These are phyloP conservation scores for Polydesmus complanatus DNA, from an alignment of 2,888 invertebrate species.

Conservation along the genomic window DNA sequence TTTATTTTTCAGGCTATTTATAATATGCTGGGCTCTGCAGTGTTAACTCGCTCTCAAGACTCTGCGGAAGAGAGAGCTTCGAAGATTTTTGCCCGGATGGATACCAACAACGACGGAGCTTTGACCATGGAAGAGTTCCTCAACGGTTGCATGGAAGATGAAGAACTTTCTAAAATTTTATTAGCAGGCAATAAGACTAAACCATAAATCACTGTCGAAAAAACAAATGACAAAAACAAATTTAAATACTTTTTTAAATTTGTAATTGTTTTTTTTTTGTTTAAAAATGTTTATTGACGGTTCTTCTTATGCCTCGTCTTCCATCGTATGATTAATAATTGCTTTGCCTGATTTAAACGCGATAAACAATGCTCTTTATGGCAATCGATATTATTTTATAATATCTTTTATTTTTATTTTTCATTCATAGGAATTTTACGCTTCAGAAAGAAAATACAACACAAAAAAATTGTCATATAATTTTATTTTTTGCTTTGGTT, in stretches of 20 bases:
- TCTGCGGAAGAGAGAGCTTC: slow-evolving; percentile 95
- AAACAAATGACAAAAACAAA: not conserved
- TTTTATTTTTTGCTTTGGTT: no score
- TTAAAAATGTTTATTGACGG: no score
- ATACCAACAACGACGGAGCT: slow-evolving; percentile 97
- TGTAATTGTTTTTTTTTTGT: not conserved
- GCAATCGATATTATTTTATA: no score
- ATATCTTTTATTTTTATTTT: no score
- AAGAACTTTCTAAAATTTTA: slow-evolving; percentile 88
- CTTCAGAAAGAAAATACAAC: no score
- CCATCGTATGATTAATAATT: no score
- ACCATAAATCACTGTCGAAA: not conserved
- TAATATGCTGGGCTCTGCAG: slow-evolving; percentile 97
- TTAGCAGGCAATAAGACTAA: not conserved
- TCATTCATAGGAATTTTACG: no score
- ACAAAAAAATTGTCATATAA: no score
- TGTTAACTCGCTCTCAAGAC: slow-evolving; percentile 85
- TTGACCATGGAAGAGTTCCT: slow-evolving; percentile 95
- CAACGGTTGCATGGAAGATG: slow-evolving; percentile 92
- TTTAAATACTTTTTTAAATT: not conserved
- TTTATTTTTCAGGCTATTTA: slow-evolving; percentile 73
- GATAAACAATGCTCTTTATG: no score
- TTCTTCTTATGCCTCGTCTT: no score
- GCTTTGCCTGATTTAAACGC: no score
- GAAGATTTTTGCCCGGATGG: slow-evolving; percentile 99